A percentile compares a stretch with the other conserved stretches of the same genome.
Conservation (phyloP, 2,113 vertebrate genomes). For the Daubentonia madagascariensis region DNA sequence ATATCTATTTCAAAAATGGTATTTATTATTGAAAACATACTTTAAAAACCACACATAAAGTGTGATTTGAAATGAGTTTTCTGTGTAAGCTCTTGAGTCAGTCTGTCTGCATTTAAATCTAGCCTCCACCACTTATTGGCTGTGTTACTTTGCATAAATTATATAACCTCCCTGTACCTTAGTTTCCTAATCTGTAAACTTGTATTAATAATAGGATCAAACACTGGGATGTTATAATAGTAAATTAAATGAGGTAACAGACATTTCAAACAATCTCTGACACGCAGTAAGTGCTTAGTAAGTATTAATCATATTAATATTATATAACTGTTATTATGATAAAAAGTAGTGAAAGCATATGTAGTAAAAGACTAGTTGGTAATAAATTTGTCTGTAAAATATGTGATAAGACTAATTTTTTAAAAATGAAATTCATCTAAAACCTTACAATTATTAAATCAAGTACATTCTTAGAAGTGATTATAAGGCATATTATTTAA, state of each 20-base stretch:
- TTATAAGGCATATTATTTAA: neutral
- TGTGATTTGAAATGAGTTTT: neutral
- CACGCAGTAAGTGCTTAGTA: neutral
- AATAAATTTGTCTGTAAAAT: neutral
- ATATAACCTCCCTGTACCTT: neutral
- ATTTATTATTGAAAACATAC: neutral
- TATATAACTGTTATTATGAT: neutral
- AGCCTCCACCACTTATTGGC: neutral
- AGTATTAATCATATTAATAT: neutral
- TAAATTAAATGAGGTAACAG: neutral
- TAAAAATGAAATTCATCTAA: neutral
- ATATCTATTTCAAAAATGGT: neutral
- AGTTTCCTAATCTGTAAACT: neutral
- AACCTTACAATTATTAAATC: neutral
- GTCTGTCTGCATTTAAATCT: neutral
- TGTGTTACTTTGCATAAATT: neutral
- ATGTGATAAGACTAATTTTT: neutral
- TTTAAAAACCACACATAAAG: conserved; percentile 3
- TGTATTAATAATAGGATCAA: neutral
- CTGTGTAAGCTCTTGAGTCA: neutral
- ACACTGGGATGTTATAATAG: neutral
- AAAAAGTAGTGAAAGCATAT: neutral
- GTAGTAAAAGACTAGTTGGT: neutral
- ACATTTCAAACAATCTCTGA: neutral
- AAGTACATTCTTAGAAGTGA: neutral